These are phyloP conservation scores for Drosophila buzzatii DNA, from an alignment of 2,888 invertebrate species.

Conservation along the genomic window DNA sequence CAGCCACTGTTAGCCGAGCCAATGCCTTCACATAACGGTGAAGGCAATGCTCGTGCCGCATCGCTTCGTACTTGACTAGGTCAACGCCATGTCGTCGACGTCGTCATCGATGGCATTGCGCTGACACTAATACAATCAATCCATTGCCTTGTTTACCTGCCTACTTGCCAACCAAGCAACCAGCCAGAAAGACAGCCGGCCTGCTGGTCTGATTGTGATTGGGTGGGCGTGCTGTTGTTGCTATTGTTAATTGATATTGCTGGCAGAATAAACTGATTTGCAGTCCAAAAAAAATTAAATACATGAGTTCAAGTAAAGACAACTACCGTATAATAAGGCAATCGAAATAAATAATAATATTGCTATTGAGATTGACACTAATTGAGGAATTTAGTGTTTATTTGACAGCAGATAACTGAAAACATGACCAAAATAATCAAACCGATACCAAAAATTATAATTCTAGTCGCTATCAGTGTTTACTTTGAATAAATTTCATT, in stretches of 20 bases:
- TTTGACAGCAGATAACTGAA: constrained; percentile 23
- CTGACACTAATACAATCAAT: constrained; percentile 64
- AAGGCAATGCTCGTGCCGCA: constrained; percentile 27
- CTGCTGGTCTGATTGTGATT: constrained; percentile 27
- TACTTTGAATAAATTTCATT: constrained; percentile 31
- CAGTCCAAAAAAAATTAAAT: constrained; percentile 57
- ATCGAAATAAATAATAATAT: constrained; percentile 27
- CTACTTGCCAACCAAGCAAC: constrained; percentile 9
- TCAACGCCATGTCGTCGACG: constrained; percentile 51
- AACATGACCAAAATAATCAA: constrained; percentile 27
- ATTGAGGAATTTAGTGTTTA: constrained; percentile 38
- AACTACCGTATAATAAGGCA: constrained; percentile 19
- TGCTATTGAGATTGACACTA: constrained; percentile 39
- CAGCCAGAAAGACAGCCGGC: neutral
- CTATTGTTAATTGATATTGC: constrained; percentile 72
- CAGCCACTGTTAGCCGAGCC: constrained; percentile 33
- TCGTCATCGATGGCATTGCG: constrained; percentile 54
- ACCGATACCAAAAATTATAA: neutral
- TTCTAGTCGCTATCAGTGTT: constrained; percentile 28
- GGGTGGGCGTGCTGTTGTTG: constrained; percentile 46
- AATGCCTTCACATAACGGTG: constrained; percentile 40
- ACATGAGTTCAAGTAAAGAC: constrained; percentile 51
- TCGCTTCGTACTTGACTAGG: constrained; percentile 64
- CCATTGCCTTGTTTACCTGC: constrained; percentile 65
- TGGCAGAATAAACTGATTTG: constrained; percentile 48